Evolutionary conservation across 2,888 invertebrate species (phyloP).

Genomic region (Caenorhabditis wallacei): DNA sequence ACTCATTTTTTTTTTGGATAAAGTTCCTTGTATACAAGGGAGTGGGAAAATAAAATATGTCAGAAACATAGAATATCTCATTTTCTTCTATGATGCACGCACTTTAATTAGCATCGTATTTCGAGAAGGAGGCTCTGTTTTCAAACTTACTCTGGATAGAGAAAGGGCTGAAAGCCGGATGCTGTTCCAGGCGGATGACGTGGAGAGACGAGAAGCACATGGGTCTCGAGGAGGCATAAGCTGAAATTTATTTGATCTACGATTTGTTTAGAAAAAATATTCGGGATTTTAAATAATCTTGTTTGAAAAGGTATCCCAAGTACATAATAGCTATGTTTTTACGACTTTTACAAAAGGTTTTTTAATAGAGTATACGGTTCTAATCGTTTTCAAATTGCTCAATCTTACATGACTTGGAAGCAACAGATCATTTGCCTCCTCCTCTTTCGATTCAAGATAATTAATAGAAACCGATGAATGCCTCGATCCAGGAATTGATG

Average conservation of each 20-base stretch:
- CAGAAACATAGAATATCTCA: neutral
- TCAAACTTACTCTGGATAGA: slow-evolving; percentile 40
- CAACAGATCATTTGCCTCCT: slow-evolving; percentile 3
- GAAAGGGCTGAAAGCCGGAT: slow-evolving; percentile 58
- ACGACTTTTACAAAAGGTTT: too few species aligned
- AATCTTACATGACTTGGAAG: slow-evolving; percentile 15
- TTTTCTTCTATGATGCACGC: too few species aligned
- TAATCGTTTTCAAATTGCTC: too few species aligned
- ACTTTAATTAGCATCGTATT: neutral
- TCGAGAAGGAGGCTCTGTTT: neutral
- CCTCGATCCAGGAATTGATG: slow-evolving; percentile 3
- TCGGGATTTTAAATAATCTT: too few species aligned
- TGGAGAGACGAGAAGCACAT: slow-evolving; percentile 42
- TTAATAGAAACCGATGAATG: slow-evolving; percentile 17
- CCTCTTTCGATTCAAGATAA: slow-evolving; percentile 17
- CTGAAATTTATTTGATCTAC: slow-evolving; percentile 9
- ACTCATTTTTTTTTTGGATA: slow-evolving; percentile 6
- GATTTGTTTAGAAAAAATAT: neutral
- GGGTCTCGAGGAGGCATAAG: slow-evolving; percentile 28
- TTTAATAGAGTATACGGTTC: too few species aligned
- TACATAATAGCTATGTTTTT: too few species aligned
- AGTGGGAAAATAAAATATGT: neutral
- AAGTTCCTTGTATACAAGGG: neutral
- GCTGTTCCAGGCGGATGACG: slow-evolving; percentile 54
- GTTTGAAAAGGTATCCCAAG: too few species aligned